These are phyloP conservation scores for Hapalemur alaotrensis DNA, from an alignment of 2,797 vertebrate species.

Conservation along the genomic window DNA sequence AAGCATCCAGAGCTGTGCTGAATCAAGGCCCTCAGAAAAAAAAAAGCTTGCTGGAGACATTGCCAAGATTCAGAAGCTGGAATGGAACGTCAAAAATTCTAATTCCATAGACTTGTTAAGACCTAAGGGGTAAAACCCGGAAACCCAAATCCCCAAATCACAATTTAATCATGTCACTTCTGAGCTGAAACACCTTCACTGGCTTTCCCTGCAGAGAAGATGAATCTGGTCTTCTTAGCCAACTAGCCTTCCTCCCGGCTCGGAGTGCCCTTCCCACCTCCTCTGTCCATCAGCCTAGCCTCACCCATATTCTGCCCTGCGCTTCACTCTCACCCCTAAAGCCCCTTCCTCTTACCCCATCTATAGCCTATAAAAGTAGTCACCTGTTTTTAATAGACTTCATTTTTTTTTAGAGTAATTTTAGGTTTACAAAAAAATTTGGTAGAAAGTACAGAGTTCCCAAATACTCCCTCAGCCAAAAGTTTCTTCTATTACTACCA, in stretches of 20 bases:
- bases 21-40: not conserved
- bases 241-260: not conserved
- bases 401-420: slow-evolving; percentile 28
- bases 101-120: not conserved
- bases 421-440: slow-evolving; percentile 10
- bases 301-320: not conserved
- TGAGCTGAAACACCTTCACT: not conserved
- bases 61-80: slow-evolving; percentile 20
- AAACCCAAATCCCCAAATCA: not conserved
- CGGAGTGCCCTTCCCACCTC: not conserved
- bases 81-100: not conserved
- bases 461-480: not conserved
- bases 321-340: not conserved
- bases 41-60: slow-evolving; percentile 21
- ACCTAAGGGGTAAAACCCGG: not conserved
- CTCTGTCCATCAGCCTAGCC: not conserved
- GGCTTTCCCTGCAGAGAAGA: not conserved
- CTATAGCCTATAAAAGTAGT: not conserved
- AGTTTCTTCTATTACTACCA: not conserved
- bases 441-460: not conserved
- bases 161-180: slow-evolving; percentile 8
- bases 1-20: slow-evolving; percentile 24
- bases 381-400: not conserved
- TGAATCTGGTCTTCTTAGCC: not conserved
- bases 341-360: not conserved